These are phyloP conservation scores for Tridacna gigas DNA, from an alignment of 2,888 invertebrate genomes.

Conservation along the genomic window DNA sequence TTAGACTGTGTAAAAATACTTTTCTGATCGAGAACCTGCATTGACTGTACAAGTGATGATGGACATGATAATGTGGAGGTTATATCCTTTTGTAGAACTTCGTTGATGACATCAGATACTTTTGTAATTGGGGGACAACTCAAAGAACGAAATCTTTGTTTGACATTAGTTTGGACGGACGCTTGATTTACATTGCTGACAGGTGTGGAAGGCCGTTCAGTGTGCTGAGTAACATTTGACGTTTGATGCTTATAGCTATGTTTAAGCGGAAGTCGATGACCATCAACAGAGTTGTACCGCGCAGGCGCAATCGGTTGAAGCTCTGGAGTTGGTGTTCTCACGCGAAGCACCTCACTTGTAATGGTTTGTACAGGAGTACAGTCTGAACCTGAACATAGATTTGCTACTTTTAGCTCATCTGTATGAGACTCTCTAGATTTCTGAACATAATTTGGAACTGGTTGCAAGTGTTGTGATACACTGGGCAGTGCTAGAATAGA, in stretches of 20 bases:
- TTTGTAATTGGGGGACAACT: conserved; percentile 56
- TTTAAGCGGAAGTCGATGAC: conserved; percentile 57
- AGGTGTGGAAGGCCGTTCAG: neutral
- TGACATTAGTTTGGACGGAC: neutral
- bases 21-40: conserved; percentile 9
- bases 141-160: conserved; percentile 44
- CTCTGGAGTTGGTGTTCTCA: conserved; percentile 9
- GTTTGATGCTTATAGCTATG: conserved; percentile 54
- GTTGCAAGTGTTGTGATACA: neutral
- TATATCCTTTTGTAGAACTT: neutral
- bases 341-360: neutral
- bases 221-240: neutral
- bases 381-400: no score
- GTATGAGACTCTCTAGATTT: neutral
- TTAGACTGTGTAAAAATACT: conserved; percentile 23
- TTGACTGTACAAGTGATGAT: conserved; percentile 4
- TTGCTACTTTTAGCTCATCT: neutral
- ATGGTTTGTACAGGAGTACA: no score
- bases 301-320: conserved; percentile 14
- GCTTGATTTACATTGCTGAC: neutral
- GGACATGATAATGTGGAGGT: conserved; percentile 5
- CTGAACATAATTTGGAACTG: neutral
- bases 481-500: neutral
- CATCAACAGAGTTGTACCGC: conserved; percentile 35
- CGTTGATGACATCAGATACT: neutral